Conservation (phyloP, 2,113 vertebrate species). For the Cyprinodon brontotheroides region DNA sequence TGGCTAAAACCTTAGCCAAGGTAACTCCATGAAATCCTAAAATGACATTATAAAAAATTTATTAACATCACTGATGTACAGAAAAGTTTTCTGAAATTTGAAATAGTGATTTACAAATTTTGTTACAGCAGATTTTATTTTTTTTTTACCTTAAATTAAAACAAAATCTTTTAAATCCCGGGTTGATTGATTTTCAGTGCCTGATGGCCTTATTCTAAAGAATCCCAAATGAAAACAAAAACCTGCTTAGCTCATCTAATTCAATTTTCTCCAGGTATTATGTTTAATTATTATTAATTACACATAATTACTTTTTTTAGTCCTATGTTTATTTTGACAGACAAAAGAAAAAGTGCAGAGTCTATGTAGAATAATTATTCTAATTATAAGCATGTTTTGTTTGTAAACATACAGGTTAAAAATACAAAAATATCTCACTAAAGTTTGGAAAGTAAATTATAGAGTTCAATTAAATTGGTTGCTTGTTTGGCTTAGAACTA, state of each 20-base stretch:
- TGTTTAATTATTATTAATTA: not conserved
- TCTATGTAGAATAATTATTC: not conserved
- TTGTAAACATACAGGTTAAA: no score
- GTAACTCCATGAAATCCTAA: not conserved
- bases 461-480: no score
- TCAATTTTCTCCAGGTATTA: no score
- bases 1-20: no score
- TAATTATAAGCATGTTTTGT: no score
- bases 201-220: not conserved
- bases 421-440: no score
- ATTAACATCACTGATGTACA: not conserved
- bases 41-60: not conserved
- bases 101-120: not conserved
- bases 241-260: no score
- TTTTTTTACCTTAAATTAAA: not conserved
- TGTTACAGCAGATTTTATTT: not conserved
- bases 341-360: not conserved
- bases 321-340: not conserved
- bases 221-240: no score
- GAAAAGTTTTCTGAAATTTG: not conserved
- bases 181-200: not conserved
- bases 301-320: not conserved
- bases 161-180: no score
- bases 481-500: no score
- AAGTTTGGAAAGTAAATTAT: no score